Conservation (phyloP, 1,140 invertebrate genomes). For the Caenorhabditis inopinata region DNA sequence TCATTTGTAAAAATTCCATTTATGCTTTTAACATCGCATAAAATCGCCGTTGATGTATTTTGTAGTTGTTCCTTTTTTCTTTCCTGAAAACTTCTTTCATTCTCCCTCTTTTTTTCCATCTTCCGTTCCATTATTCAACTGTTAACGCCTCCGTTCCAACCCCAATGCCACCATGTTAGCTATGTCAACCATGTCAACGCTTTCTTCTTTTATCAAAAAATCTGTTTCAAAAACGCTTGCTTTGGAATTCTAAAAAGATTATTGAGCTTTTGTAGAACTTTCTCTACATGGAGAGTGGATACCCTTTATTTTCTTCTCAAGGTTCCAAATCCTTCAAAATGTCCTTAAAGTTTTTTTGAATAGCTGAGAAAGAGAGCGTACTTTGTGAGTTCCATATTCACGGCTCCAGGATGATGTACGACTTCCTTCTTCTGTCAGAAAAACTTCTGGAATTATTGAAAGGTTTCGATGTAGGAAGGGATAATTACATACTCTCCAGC, state of each 20-base stretch:
- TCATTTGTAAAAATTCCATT: no score
- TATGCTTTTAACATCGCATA: no score
- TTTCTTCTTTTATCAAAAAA: neutral
- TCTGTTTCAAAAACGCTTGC: no score
- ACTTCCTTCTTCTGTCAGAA: conserved; percentile 22
- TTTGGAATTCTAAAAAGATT: neutral
- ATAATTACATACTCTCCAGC: neutral
- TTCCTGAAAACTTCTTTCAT: no score
- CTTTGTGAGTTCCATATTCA: neutral
- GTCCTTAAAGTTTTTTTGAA: neutral
- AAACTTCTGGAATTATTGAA: neutral
- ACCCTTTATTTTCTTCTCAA: neutral
- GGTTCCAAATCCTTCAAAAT: no score
- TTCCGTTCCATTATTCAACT: conserved; percentile 12
- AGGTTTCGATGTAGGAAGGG: neutral
- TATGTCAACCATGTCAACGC: no score
- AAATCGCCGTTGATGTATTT: no score
- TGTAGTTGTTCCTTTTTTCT: neutral
- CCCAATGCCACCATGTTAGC: no score
- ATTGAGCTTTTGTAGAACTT: neutral
- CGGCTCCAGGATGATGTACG: conserved; percentile 4
- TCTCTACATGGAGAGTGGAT: neutral
- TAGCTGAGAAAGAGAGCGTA: neutral
- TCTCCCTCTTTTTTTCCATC: neutral
- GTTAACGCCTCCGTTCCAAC: neutral